Evolutionary conservation across 64 coral and sea anemone species (phyloP).

Genomic region (Platygyra sinensis): DNA sequence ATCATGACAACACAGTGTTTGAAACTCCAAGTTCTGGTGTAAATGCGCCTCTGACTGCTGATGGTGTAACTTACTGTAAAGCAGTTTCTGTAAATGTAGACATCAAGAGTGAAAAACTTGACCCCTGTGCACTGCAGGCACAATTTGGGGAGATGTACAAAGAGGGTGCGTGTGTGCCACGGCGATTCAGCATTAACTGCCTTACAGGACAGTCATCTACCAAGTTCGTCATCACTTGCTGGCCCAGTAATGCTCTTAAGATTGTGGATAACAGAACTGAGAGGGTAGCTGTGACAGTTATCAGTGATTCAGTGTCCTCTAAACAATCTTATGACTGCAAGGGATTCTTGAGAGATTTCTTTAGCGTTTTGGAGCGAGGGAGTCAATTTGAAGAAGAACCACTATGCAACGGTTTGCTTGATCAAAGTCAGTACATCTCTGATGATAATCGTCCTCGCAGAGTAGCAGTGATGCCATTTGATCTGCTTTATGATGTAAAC

Average conservation of each 20-base stretch:
- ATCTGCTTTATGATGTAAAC: slow-evolving; percentile 27
- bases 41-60: not conserved
- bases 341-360: slow-evolving; percentile 4
- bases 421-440: not conserved
- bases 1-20: not conserved
- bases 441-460: not conserved
- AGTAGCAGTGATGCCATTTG: slow-evolving; percentile 35
- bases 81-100: slow-evolving; percentile 15
- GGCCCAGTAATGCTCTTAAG: not conserved
- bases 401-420: not conserved
- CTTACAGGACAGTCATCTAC: not conserved
- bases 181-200: slow-evolving; percentile 47
- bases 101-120: slow-evolving; percentile 17
- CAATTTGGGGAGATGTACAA: slow-evolving; percentile 51
- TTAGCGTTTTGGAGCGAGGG: not conserved
- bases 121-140: not conserved
- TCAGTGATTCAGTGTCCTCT: slow-evolving; percentile 8
- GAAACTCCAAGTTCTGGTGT: not conserved
- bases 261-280: not conserved
- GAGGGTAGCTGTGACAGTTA: slow-evolving; percentile 2
- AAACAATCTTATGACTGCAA: not conserved
- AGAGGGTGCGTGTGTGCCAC: slow-evolving; percentile 29
- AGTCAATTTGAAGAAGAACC: slow-evolving; percentile 12
- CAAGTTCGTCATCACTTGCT: slow-evolving; percentile 22
- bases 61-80: not conserved